Percentiles rank a stretch among this genome's conserved stretches.
Evolutionary conservation across 2,888 invertebrate species (phyloP).

Genomic region (Orthonevra nobilis): DNA sequence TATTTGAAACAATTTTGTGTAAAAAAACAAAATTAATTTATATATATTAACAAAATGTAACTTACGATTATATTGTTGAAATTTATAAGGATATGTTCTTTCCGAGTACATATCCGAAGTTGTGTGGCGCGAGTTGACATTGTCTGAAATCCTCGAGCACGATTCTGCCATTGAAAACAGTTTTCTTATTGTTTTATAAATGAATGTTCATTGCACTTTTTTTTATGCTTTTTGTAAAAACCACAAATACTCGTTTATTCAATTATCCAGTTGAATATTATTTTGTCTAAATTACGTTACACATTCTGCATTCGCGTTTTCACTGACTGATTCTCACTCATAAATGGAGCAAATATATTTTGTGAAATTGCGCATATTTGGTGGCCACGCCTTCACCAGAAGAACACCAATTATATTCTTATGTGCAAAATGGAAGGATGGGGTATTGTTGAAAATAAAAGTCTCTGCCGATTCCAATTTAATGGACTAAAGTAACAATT

Average conservation of each 20-base stretch:
- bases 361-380: constrained; percentile 50
- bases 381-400: constrained; percentile 45
- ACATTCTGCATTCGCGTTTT: constrained; percentile 44
- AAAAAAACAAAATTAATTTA: neutral
- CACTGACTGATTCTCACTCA: constrained; percentile 42
- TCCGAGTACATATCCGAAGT: constrained; percentile 25
- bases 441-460: too few relatives aligned
- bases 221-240: constrained; percentile 1
- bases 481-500: constrained; percentile 30
- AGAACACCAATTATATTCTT: constrained; percentile 44
- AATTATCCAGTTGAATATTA: constrained; percentile 4
- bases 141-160: constrained; percentile 27
- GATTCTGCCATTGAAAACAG: constrained; percentile 44
- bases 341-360: constrained; percentile 37
- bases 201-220: constrained; percentile 15
- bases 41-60: neutral
- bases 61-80: constrained; percentile 46
- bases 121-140: constrained; percentile 44
- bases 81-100: constrained; percentile 23
- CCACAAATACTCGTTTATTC: constrained; percentile 1
- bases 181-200: neutral
- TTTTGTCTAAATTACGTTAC: constrained; percentile 32
- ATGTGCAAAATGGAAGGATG: constrained; percentile 9
- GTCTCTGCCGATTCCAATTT: constrained; percentile 35
- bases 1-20: too few relatives aligned